A percentile compares a stretch with the other conserved stretches of the same genome.
phyloP scores from a whole-genome alignment of 1,140 invertebrate genomes.

The Amyelois transitella region DNA sequence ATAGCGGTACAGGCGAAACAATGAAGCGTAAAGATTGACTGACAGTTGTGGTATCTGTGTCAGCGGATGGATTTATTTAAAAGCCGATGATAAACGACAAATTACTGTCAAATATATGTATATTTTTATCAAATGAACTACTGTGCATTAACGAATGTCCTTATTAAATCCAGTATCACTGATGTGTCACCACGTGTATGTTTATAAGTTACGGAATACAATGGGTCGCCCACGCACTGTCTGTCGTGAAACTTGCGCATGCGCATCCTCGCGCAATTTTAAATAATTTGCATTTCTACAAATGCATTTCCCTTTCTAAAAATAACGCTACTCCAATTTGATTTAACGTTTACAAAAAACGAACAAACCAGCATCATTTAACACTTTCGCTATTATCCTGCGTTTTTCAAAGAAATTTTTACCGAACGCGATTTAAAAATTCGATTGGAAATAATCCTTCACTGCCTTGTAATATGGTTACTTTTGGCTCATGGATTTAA shows the following conservation, averaged over 20 bases:
- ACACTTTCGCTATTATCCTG: conserved; percentile 65
- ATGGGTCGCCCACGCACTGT: conserved; percentile 61
- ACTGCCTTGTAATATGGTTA: conserved; percentile 16
- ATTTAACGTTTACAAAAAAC: conserved; percentile 36
- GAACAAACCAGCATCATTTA: conserved; percentile 46
- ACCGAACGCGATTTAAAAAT: background rate
- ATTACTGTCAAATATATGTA: background rate
- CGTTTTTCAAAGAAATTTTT: conserved; percentile 32
- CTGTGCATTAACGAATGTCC: conserved; percentile 20
- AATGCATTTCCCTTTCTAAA: conserved; percentile 24
- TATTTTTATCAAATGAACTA: background rate
- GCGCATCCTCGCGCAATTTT: conserved; percentile 50
- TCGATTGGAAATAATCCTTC: conserved; percentile 15
- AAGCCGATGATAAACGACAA: background rate
- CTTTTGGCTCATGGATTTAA: conserved; percentile 12
- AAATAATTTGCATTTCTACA: conserved; percentile 57
- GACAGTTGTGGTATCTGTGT: background rate
- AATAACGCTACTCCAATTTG: conserved; percentile 37
- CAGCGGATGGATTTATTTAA: background rate
- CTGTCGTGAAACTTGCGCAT: conserved; percentile 30
- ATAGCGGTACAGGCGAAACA: background rate
- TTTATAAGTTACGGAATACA: conserved; percentile 44
- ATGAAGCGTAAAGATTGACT: background rate
- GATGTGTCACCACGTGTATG: conserved; percentile 26
- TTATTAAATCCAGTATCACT: conserved; percentile 29